Percentiles rank a stretch among this genome's conserved stretches.
These are phyloP conservation scores for Episyrphus balteatus DNA, from an alignment of 1,140 invertebrate species.

Conservation along the genomic window DNA sequence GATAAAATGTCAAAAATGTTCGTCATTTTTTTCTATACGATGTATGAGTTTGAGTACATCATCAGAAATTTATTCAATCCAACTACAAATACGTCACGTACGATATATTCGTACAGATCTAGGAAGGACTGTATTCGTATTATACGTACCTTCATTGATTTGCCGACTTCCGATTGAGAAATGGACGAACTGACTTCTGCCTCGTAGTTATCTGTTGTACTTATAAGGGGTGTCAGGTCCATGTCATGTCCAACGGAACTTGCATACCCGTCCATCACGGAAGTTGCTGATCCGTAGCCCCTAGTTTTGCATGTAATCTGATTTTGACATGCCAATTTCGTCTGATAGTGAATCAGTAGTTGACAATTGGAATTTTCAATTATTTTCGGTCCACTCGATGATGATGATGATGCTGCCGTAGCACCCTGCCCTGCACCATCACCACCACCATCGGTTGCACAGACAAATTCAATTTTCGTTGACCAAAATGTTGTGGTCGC, in stretches of 20 bases:
- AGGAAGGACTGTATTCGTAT: background rate
- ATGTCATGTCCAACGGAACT: slow-evolving; percentile 21
- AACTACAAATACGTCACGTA: no score
- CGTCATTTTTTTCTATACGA: no score
- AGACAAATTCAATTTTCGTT: slow-evolving; percentile 42
- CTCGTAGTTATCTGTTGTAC: slow-evolving; percentile 37
- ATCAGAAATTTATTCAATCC: no score
- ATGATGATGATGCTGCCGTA: slow-evolving; percentile 7
- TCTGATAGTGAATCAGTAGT: slow-evolving; percentile 40
- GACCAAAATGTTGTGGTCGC: slow-evolving; percentile 24
- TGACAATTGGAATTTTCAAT: slow-evolving; percentile 39
- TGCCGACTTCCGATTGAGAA: slow-evolving; percentile 18
- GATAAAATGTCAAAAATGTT: slow-evolving; percentile 1
- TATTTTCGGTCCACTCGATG: slow-evolving; percentile 21
- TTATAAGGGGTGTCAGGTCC: slow-evolving; percentile 38
- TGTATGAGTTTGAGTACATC: no score
- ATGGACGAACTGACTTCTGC: slow-evolving; percentile 28
- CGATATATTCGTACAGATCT: no score
- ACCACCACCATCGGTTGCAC: slow-evolving; percentile 30
- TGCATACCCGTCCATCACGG: slow-evolving; percentile 16
- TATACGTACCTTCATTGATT: slow-evolving; percentile 25
- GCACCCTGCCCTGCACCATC: slow-evolving; percentile 7
- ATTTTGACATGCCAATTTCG: slow-evolving; percentile 36
- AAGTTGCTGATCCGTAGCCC: slow-evolving; percentile 14
- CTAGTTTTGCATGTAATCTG: slow-evolving; percentile 29